A percentile compares a stretch with the other conserved stretches of the same genome.
Conservation (phyloP, 2,888 invertebrate genomes). For the Adelognathus sp. region DNA sequence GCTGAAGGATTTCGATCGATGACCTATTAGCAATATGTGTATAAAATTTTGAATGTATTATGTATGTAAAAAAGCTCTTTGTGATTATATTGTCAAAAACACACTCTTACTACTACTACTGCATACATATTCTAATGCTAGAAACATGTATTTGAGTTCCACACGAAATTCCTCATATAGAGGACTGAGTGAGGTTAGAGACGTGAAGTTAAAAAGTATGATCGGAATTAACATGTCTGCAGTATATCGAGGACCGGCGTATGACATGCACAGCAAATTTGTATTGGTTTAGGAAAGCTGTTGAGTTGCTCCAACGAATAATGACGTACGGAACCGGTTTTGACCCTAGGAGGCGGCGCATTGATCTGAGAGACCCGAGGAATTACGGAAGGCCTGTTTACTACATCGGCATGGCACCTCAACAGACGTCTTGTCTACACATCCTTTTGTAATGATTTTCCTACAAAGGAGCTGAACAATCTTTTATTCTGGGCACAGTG, state of each 20-base stretch:
- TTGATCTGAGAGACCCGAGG: not conserved
- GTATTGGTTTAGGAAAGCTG: not conserved
- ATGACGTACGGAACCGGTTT: not conserved
- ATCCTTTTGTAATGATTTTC: too few relatives aligned
- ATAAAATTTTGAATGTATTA: too few relatives aligned
- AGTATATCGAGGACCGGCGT: not conserved
- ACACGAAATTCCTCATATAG: not conserved
- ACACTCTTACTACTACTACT: too few relatives aligned
- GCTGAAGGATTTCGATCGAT: too few relatives aligned
- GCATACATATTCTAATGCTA: not conserved
- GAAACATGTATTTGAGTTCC: not conserved
- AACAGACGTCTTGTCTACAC: too few relatives aligned
- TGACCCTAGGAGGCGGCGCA: not conserved
- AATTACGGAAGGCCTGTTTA: too few relatives aligned
- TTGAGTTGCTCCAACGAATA: not conserved
- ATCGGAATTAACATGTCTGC: not conserved
- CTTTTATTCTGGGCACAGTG: too few relatives aligned
- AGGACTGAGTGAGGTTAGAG: not conserved
- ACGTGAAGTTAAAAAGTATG: not conserved
- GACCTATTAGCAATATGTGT: too few relatives aligned
- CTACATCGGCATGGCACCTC: too few relatives aligned
- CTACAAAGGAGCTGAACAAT: too few relatives aligned
- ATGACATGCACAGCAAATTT: not conserved
- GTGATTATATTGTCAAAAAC: too few relatives aligned
- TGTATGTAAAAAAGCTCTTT: too few relatives aligned